Evolutionary conservation across 2,113 vertebrate genomes (phyloP).

Genomic region (Ramphastos sulfuratus): DNA sequence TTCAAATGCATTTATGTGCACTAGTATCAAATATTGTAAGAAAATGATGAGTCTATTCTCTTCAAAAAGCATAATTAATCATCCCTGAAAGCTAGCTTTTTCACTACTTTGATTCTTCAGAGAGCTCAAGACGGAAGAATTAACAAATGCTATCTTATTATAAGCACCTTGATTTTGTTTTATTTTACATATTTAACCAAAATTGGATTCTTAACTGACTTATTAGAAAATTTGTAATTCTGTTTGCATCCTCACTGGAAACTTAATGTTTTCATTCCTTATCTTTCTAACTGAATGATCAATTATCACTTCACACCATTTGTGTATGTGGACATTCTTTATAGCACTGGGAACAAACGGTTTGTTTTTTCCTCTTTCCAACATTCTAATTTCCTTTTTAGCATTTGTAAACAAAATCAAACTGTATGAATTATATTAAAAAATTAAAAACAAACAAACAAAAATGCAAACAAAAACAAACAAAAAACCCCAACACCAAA

Average conservation of each 20-base stretch:
- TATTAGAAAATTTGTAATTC: background rate
- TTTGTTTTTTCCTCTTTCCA: background rate
- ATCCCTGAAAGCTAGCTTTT: background rate
- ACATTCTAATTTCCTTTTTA: background rate
- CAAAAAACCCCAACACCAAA: no score
- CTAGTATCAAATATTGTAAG: background rate
- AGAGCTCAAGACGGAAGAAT: background rate
- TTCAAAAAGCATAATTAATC: conserved; percentile 1
- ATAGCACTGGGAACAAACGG: background rate
- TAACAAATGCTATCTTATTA: background rate
- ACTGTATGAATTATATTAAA: background rate
- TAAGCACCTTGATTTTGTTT: background rate
- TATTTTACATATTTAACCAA: background rate
- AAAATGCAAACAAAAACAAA: no score
- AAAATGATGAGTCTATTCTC: conserved; percentile 3
- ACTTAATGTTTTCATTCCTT: background rate
- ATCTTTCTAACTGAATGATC: background rate
- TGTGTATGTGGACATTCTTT: background rate
- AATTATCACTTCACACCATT: background rate
- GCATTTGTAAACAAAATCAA: background rate
- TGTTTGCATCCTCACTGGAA: background rate
- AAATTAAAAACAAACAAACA: no score
- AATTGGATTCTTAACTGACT: background rate
- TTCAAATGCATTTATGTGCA: background rate
- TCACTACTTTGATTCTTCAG: background rate